These are phyloP conservation scores for Seriola quinqueradiata DNA, from an alignment of 2,113 vertebrate genomes.

Conservation along the genomic window DNA sequence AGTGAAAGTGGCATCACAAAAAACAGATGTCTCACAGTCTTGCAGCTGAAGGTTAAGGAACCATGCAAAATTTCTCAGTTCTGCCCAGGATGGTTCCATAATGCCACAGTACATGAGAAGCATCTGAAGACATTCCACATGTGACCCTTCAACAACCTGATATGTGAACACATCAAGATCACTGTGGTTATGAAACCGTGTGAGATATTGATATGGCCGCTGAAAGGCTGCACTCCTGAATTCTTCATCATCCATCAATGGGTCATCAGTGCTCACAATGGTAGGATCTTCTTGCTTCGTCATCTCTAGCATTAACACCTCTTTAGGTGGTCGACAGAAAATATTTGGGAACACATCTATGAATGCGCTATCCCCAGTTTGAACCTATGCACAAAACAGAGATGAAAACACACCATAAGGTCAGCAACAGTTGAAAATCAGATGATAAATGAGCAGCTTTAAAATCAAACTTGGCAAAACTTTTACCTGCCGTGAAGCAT, in stretches of 20 bases:
- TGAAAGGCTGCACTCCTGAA: conserved; percentile 92
- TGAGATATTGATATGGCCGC: conserved; percentile 94
- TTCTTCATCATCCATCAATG: conserved; percentile 89
- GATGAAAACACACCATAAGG: background rate
- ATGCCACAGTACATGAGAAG: conserved; percentile 92
- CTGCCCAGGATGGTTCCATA: conserved; percentile 92
- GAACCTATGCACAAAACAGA: conserved; percentile 60
- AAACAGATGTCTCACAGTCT: conserved; percentile 92
- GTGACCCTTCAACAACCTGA: conserved; percentile 84
- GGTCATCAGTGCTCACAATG: conserved; percentile 65
- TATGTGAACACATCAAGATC: conserved; percentile 89
- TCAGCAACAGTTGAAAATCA: background rate
- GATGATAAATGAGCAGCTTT: background rate
- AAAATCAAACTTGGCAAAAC: conserved; percentile 12
- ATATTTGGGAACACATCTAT: conserved; percentile 91
- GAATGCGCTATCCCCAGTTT: conserved; percentile 77
- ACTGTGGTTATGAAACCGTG: conserved; percentile 78
- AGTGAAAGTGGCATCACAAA: conserved; percentile 86
- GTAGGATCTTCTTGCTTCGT: conserved; percentile 50
- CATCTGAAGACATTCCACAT: conserved; percentile 89
- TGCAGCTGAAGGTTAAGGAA: conserved; percentile 92
- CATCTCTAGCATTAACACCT: conserved; percentile 86
- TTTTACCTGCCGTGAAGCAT: conserved; percentile 78
- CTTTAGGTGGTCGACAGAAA: conserved; percentile 91
- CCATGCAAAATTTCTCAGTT: conserved; percentile 91